Conservation (phyloP, 2,888 invertebrate genomes). For the Sinotaia quadrata region DNA sequence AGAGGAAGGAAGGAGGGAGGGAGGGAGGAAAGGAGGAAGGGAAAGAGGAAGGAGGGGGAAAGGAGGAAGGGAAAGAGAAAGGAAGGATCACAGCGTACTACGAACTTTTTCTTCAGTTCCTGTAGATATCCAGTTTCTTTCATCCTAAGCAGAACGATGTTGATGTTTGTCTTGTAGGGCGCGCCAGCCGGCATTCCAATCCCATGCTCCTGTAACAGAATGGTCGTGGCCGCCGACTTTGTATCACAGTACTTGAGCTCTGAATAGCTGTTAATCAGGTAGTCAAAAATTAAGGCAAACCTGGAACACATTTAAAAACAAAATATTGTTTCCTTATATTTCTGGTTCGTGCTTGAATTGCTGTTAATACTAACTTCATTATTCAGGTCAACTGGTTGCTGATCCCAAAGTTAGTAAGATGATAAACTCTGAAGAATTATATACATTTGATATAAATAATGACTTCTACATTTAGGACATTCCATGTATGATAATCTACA, state of each 20-base stretch:
- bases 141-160: conserved; percentile 57
- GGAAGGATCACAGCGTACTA: not conserved
- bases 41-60: not conserved
- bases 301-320: not conserved
- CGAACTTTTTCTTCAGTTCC: conserved; percentile 54
- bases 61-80: not conserved
- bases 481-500: too few species aligned
- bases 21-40: not conserved
- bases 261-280: conserved; percentile 56
- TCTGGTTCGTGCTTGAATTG: too few species aligned
- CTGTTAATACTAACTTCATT: too few species aligned
- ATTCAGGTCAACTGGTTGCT: too few species aligned
- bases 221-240: conserved; percentile 52
- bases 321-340: too few species aligned
- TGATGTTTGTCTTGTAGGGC: conserved; percentile 56
- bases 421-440: too few species aligned
- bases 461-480: too few species aligned
- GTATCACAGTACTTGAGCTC: conserved; percentile 55
- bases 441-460: too few species aligned
- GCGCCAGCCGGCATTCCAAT: conserved; percentile 58
- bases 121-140: conserved; percentile 54
- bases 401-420: too few species aligned
- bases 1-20: not conserved
- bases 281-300: conserved; percentile 62
- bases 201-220: conserved; percentile 62